Conservation (phyloP, 2,797 vertebrate genomes). For the Oreonectes daqikongensis region DNA sequence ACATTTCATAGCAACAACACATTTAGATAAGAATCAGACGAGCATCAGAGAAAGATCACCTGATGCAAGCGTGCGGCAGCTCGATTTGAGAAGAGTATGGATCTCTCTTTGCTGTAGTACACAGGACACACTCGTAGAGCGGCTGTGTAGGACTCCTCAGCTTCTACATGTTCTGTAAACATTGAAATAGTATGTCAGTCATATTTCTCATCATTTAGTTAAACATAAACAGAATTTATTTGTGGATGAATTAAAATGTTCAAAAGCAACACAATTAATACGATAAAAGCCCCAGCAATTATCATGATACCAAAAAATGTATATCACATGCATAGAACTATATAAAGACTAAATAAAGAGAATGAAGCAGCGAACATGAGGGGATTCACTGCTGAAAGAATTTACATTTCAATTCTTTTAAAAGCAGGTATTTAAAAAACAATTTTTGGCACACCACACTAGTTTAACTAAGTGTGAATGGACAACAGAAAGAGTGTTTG, state of each 20-base stretch:
- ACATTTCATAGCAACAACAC: too few relatives aligned
- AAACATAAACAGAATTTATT: too few relatives aligned
- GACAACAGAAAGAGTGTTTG: background rate
- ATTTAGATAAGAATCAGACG: background rate
- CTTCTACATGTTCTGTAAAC: constrained; percentile 80
- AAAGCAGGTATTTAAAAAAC: background rate
- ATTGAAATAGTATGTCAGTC: too few relatives aligned
- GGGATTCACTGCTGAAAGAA: background rate
- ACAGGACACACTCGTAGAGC: constrained; percentile 84
- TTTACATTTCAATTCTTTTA: background rate
- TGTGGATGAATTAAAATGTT: too few relatives aligned
- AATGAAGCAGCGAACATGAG: background rate
- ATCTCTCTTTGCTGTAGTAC: constrained; percentile 82
- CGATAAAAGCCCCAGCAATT: too few relatives aligned
- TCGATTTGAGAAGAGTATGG: constrained; percentile 91
- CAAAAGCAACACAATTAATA: too few relatives aligned
- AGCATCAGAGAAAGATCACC: constrained; percentile 69
- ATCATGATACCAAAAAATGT: too few relatives aligned
- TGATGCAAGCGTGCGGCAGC: constrained; percentile 89
- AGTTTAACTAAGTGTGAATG: background rate
- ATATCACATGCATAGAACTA: too few relatives aligned
- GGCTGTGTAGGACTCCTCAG: constrained; percentile 83
- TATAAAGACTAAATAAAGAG: too few relatives aligned
- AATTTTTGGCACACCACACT: background rate
- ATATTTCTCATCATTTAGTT: too few relatives aligned